phyloP scores from a whole-genome alignment of 2,113 vertebrate species.

The western clawed frog (Xenopus tropicalis) region UCB_Xtro_10.0 CM004448.2:48413001-48413500 shows the following conservation, averaged over 20 bases:
- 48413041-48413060: too few species aligned
- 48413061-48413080: background rate
- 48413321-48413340: constrained; percentile 9
- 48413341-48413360: background rate
- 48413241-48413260: constrained; percentile 36
- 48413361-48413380: too few species aligned
- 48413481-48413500: too few species aligned
- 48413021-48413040: too few species aligned
- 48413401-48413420: too few species aligned
- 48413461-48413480: too few species aligned
- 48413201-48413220: constrained; percentile 1
- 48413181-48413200: constrained; percentile 20
- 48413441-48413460: too few species aligned
- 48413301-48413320: constrained; percentile 22
- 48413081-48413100: background rate
- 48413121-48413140: constrained; percentile 17
- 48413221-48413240: constrained; percentile 7
- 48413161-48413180: constrained; percentile 10
- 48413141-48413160: constrained; percentile 27
- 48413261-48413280: constrained; percentile 31
- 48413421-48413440: too few species aligned
- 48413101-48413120: background rate
- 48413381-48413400: too few species aligned
- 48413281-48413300: constrained; percentile 10
- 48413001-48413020: too few species aligned